Base-by-base conservation (phyloP, 2,888 invertebrate genomes). In the Drosophila anceps region DNA sequence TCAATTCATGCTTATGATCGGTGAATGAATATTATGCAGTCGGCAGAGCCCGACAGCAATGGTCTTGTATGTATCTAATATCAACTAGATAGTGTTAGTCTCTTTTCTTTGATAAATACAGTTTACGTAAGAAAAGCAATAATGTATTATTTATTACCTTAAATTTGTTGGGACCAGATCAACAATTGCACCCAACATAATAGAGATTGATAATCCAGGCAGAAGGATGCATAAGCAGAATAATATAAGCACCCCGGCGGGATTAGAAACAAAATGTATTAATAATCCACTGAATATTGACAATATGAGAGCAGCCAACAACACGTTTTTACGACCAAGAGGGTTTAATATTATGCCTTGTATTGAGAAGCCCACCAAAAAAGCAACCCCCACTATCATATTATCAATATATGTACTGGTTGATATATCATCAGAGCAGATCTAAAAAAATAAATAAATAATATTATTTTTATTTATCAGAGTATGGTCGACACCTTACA, bases 191-290 rank as follows among this genome's bases (percentile, higher is more conserved):
- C 91, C 92, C 29, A 87, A 73, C 91, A 92, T 90, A 27, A 91
- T 88, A 0, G 91, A 91, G 31, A 91, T 91, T 0, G 91, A 85
- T 15, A 91, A 55, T 7, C 91, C 91, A 3, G 91, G 91, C 55
- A 91, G 41, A 0, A 91, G 73, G n/a, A 91, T 91, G 53, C 90
- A 91, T 0, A 91, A 73, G 48, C 91, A 91, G 59, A 93, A 93
- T 0, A 92, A 65, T 7, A 92, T 33, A 3, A 92, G 75, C 5
- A 93, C 84, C 4, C 77, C 76, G 0, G 73, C 84, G 0, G 91
- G 65, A 41, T 91, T 88, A 1, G 79, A 76, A 10, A 91, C 76
- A 54, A 91, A 79, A 27, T 91, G 87, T 13, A 93, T 63, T 15
- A 90, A 41, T 12, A 92, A 41, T n/a, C 93, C 93, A 65, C 91